Evolutionary conservation across 2,113 vertebrate species (phyloP), one percentile per base, ranked within the genome.

Genomic region (Pogonocichla stellata): DNA sequence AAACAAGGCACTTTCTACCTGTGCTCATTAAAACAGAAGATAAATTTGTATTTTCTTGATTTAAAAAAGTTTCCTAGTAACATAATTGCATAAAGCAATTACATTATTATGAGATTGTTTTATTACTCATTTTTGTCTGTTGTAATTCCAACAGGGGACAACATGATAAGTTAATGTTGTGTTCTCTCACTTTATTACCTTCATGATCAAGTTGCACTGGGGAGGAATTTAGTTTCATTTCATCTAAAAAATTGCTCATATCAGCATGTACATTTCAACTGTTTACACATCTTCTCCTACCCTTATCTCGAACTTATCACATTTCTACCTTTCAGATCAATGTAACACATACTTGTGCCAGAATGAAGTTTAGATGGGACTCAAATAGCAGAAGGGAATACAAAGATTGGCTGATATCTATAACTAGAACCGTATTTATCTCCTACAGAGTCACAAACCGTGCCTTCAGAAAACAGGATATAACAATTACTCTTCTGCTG

Each of bases 1-100:
- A 84, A 47, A 62, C 50, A 91, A 85, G 25, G 23, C 86, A 64
- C 36, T 73, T 89, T 67, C 56, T 17, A 47, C 24, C 36, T n/a
- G 28, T 31, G 18, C 57, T 69, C 61, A 86, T 74, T 85, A 93
- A 91, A 94, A 60, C 9, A 67, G 36, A 86, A 86, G 67, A 90
- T 53, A 80, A 80, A 94, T 80, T 65, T 53, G 13, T 88, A 48
- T 56, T 84, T 93, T 86, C 58, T 70, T 66, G 50, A 36, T 86
- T 86, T 82, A 66, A 61, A 95, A 67, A 92, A 53, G 48, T 87
- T 92, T 95, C 78, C 70, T 72, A 67, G 84, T 95, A 96, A 95
- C 61, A 48, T 53, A 45, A 89, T 48, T 89, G 48, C 77, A 81
- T 86, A 91, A 94, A 67, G 86, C 70, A 85, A 96, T 95, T 72